Base-by-base conservation (phyloP, 1,140 invertebrate genomes). In the Arctopsyche grandis region DNA sequence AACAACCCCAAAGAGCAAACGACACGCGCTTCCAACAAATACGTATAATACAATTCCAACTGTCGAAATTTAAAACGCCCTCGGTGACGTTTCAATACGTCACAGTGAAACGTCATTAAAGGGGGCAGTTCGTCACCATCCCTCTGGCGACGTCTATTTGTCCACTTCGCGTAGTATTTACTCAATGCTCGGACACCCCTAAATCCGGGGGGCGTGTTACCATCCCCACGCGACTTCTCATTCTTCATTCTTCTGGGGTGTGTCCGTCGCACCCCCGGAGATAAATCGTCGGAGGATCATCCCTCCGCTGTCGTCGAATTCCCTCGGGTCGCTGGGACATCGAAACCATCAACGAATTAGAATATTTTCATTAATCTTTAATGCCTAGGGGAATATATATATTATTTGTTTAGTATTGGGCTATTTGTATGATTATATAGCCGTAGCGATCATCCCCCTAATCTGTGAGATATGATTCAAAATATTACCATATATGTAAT, bases 151-250 rank as follows among this genome's bases (percentile, higher is more conserved):
- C 48, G 48, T 3, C 16, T 52, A 52, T 52, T 66, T 66, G 60
- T 66, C 52, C 52, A 58, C 14, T 46, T 38, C 74, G n/a, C n/a
- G 10, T 77, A 69, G 58, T 77, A 77, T 77, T 77, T 77, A 38
- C 66, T 77, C 66, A 77, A 77, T 77, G 75, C 63, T 26, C 24
- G n/a, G 58, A 66, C 44, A 29, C 63, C 74, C 74, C 46, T n/a
- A 43, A 63, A 46, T 38, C 74, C 12, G 5, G 38, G 75, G 58
- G 63, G 75, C 58, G 75, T 69, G 75, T 60, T 60, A 43, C 75
- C 44, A 14, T 9, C 1, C 71, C 9, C 9, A 10, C 16, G 10
- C 48, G 16, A 16, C 10, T 52, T 14, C 16, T 16, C 16, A 3
- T 19, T 38, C 26, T 38, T 10, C 60, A 66, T 3, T 16, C n/a